phyloP scores from a whole-genome alignment of 2,113 vertebrate genomes.

The Elachura formosa region DNA sequence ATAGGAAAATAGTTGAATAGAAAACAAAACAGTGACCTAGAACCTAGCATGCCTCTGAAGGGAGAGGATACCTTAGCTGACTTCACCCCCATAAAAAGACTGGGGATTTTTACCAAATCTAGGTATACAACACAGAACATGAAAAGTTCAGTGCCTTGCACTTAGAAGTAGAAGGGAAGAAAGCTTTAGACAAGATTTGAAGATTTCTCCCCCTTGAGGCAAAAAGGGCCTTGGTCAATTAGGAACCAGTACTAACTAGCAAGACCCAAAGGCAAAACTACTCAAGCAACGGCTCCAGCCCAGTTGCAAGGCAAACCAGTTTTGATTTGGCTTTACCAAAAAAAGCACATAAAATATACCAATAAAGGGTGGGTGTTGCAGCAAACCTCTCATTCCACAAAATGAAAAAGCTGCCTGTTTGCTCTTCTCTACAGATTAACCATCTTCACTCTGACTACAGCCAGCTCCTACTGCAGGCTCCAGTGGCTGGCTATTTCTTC shows the following conservation, averaged over 20 bases:
- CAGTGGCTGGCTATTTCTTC: too few relatives aligned
- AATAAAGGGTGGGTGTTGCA: too few relatives aligned
- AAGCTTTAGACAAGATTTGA: neutral
- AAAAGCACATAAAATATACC: neutral
- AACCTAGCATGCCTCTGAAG: neutral
- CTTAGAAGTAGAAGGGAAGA: neutral
- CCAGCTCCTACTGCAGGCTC: too few relatives aligned
- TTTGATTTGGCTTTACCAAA: neutral
- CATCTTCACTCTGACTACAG: too few relatives aligned
- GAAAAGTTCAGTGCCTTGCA: neutral
- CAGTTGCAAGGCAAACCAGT: neutral
- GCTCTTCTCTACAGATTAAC: too few relatives aligned
- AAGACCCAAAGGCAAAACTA: neutral
- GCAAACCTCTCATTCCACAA: too few relatives aligned
- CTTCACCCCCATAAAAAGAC: neutral
- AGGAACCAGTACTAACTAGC: neutral
- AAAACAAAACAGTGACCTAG: neutral
- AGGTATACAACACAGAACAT: neutral
- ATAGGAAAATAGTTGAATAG: neutral
- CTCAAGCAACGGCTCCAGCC: neutral
- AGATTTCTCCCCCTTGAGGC: neutral
- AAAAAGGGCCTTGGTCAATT: neutral
- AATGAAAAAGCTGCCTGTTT: too few relatives aligned
- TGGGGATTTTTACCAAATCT: neutral
- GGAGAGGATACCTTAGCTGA: neutral